phyloP scores from a whole-genome alignment of 2,113 vertebrate species.

The Poecile atricapillus region DNA sequence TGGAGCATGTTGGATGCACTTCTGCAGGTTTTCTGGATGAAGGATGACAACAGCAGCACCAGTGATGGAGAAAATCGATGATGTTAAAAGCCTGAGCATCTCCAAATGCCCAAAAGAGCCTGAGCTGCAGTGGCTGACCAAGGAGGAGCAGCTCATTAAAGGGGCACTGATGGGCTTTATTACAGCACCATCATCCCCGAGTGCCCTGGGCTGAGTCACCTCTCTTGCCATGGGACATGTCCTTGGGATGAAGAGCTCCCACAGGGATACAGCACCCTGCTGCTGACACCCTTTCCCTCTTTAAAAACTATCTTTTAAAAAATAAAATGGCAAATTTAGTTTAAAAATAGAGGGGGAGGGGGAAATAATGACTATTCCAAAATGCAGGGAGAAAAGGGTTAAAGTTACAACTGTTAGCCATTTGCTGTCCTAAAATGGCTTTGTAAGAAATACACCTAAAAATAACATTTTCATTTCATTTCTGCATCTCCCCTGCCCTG shows the following conservation, averaged over 20 bases:
- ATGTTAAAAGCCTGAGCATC: not conserved
- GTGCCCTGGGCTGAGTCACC: not conserved
- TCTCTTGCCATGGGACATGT: not conserved
- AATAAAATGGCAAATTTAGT: not conserved
- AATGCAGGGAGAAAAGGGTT: not conserved
- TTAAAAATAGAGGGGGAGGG: not conserved
- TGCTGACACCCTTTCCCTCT: not conserved
- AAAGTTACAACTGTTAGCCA: not conserved
- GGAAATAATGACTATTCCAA: not conserved
- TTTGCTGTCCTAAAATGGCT: not conserved
- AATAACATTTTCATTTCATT: not conserved
- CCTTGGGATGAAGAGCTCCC: not conserved
- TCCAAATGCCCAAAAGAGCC: not conserved
- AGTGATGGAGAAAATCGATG: not conserved
- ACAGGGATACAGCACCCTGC: rapidly evolving
- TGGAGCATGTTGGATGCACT: not conserved
- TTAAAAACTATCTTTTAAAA: not conserved
- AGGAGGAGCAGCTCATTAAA: not conserved
- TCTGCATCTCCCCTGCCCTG: not conserved
- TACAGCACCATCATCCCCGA: not conserved
- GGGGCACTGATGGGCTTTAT: not conserved
- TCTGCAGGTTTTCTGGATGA: not conserved
- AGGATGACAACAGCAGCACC: not conserved
- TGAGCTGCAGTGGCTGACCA: not conserved
- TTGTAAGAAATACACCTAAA: not conserved